phyloP scores from a whole-genome alignment of 2,888 invertebrate species.

The Saturnia pavonia region DNA sequence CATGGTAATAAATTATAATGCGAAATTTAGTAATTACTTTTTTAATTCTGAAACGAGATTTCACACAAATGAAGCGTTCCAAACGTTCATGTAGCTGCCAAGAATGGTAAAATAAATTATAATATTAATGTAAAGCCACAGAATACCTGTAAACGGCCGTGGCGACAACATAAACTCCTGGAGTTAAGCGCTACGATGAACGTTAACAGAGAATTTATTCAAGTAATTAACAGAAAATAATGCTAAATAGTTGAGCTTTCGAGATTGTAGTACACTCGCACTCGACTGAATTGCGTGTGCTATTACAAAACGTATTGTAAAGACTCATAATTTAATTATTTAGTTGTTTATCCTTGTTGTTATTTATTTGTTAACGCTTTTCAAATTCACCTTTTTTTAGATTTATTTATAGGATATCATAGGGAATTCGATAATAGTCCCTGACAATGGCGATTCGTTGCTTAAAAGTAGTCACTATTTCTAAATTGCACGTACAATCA shows the following conservation, averaged over 20 bases:
- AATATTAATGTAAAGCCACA: slow-evolving; percentile 5
- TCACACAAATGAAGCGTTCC: neutral
- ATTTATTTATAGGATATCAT: no score
- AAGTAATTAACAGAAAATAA: slow-evolving; percentile 12
- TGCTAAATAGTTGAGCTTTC: slow-evolving; percentile 17
- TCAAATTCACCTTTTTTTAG: no score
- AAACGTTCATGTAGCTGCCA: neutral
- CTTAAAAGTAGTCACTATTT: neutral
- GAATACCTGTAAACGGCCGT: slow-evolving; percentile 13
- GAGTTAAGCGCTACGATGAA: slow-evolving; percentile 12
- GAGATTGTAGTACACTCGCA: neutral
- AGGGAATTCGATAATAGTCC: no score
- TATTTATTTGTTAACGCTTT: no score
- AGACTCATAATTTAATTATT: neutral
- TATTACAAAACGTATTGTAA: neutral
- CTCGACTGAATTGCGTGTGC: neutral
- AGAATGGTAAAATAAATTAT: slow-evolving; percentile 9
- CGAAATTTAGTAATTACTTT: neutral
- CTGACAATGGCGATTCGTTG: no score
- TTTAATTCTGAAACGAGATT: neutral
- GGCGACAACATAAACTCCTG: slow-evolving; percentile 11
- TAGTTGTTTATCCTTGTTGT: no score
- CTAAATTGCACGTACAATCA: neutral
- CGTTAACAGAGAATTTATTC: slow-evolving; percentile 10
- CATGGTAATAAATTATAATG: neutral